Conservation (phyloP, 2,888 invertebrate species). For the Oxytorus armatus region DNA sequence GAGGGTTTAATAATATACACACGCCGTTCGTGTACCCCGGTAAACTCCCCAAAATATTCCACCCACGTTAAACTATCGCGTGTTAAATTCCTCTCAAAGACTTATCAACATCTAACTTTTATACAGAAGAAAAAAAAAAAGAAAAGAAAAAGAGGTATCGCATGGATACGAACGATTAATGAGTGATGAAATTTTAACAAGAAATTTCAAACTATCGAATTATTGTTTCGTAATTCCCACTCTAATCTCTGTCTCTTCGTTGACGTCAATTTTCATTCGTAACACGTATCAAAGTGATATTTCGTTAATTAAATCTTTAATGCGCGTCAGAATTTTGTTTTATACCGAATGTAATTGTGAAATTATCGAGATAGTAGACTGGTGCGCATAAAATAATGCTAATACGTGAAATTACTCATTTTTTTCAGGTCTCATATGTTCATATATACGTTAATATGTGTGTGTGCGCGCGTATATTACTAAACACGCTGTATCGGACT, state of each 20-base stretch:
- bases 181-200: constrained; percentile 24
- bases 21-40: neutral
- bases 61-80: constrained; percentile 2
- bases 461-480: too few species aligned
- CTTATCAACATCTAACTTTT: neutral
- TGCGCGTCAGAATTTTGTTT: neutral
- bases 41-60: constrained; percentile 8
- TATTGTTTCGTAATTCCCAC: constrained; percentile 1
- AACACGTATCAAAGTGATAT: neutral
- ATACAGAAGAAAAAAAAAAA: neutral
- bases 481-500: neutral
- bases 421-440: neutral
- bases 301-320: constrained; percentile 15
- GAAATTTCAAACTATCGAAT: constrained; percentile 4
- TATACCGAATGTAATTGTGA: neutral
- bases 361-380: constrained; percentile 10
- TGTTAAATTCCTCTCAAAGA: neutral
- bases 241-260: constrained; percentile 6
- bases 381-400: neutral
- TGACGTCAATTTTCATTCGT: neutral
- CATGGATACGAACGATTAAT: neutral
- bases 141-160: neutral
- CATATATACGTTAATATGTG: neutral
- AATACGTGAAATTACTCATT: neutral
- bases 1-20: constrained; percentile 56